These are phyloP conservation scores for Oriolus oriolus DNA, from an alignment of 2,113 vertebrate species.

Conservation along the genomic window DNA sequence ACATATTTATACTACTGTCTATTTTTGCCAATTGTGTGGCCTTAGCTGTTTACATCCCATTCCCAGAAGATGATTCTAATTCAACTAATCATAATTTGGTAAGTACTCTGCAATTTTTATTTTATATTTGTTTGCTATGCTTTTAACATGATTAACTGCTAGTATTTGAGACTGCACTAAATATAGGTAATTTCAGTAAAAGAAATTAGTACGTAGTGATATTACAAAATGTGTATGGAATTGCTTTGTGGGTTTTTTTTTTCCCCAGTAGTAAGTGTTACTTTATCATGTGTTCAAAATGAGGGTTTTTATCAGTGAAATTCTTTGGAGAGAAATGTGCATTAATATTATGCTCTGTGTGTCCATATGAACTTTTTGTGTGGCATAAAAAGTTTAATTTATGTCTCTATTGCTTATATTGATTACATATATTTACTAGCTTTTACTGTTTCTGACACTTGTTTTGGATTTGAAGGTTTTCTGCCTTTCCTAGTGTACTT, in stretches of 20 bases:
- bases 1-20: constrained; percentile 99
- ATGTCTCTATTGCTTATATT: not conserved
- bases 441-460: not conserved
- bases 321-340: not conserved
- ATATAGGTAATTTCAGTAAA: not conserved
- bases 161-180: not conserved
- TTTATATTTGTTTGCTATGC: not conserved
- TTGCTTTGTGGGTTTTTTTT: not conserved
- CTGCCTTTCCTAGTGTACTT: not conserved
- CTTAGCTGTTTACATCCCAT: constrained; percentile 99
- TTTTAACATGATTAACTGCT: not conserved
- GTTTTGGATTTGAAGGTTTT: not conserved
- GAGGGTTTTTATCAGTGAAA: not conserved
- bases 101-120: constrained; percentile 69
- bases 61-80: constrained; percentile 99
- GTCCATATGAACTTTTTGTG: not conserved
- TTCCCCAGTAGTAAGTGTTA: not conserved
- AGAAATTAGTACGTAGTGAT: not conserved
- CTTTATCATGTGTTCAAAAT: not conserved
- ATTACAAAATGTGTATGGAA: not conserved
- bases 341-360: not conserved
- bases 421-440: not conserved
- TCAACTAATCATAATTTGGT: constrained; percentile 99
- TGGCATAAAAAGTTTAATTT: not conserved
- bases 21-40: constrained; percentile 99